Conservation (phyloP, 2,888 invertebrate species). For the Melikaiella ostensackeni region DNA sequence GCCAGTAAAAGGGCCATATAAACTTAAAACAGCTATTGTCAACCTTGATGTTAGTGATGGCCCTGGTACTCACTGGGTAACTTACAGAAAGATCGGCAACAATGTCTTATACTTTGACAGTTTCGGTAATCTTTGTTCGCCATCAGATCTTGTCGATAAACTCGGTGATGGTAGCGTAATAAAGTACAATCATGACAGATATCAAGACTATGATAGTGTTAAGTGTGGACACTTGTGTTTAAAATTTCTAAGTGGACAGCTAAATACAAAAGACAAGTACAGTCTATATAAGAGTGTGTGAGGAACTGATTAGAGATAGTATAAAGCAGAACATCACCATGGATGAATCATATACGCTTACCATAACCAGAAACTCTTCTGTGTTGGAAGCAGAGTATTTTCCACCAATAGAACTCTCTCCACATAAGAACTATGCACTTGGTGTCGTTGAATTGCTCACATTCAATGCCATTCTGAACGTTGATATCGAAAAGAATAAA, state of each 20-base stretch:
- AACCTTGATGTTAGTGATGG: too few relatives aligned
- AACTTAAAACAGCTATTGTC: too few relatives aligned
- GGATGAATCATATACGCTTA: conserved; percentile 59
- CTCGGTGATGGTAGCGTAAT: too few relatives aligned
- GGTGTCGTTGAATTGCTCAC: conserved; percentile 63
- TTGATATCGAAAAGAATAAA: conserved; percentile 53
- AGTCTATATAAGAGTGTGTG: neutral
- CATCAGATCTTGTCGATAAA: too few relatives aligned
- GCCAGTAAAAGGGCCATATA: too few relatives aligned
- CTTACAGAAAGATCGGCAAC: too few relatives aligned
- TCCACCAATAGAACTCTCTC: conserved; percentile 59
- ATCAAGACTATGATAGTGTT: too few relatives aligned
- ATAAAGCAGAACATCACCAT: conserved; percentile 36
- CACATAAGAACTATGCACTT: conserved; percentile 56
- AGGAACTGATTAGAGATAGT: neutral
- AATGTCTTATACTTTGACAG: too few relatives aligned
- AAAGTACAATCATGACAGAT: too few relatives aligned
- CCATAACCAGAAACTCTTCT: conserved; percentile 58
- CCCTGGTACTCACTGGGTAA: too few relatives aligned
- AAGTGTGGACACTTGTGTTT: neutral
- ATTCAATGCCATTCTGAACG: conserved; percentile 64
- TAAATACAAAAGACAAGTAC: conserved; percentile 3
- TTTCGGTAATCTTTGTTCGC: too few relatives aligned
- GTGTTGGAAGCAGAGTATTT: conserved; percentile 57
- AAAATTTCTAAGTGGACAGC: conserved; percentile 13